Evolutionary conservation across 2,888 invertebrate species (phyloP).

Genomic region (Eugnorisma glareosa): DNA sequence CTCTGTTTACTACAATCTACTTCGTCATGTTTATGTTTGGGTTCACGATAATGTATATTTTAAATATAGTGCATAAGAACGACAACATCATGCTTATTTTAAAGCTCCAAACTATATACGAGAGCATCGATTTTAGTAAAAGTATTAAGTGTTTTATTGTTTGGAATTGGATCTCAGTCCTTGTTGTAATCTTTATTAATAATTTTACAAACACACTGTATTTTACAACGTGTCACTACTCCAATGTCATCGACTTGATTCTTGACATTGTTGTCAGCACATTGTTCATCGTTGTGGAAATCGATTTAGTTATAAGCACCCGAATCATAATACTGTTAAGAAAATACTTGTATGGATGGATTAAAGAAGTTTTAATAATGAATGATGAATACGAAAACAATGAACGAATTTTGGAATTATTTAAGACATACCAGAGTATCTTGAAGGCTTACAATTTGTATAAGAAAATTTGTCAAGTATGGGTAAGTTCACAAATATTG

Average conservation of each 20-base stretch:
- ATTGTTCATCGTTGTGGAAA: background rate
- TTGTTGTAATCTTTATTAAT: background rate
- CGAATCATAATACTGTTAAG: slow-evolving; percentile 13
- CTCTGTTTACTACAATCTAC: background rate
- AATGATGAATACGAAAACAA: background rate
- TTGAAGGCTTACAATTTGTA: slow-evolving; percentile 7
- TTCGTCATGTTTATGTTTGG: background rate
- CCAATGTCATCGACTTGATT: background rate
- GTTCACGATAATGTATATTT: background rate
- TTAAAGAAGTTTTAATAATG: background rate
- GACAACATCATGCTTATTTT: background rate
- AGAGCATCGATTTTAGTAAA: background rate
- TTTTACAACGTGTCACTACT: background rate
- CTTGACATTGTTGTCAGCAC: background rate
- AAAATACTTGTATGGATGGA: slow-evolving; percentile 15
- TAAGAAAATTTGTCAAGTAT: slow-evolving; percentile 1
- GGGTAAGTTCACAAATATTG: slow-evolving; percentile 12
- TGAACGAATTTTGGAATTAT: background rate
- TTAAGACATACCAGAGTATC: slow-evolving; percentile 15
- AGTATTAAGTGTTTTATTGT: background rate
- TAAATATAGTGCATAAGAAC: background rate
- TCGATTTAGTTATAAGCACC: slow-evolving; percentile 4
- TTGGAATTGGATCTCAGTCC: slow-evolving; percentile 2
- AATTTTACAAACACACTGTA: background rate
- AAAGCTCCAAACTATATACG: background rate